Conservation (phyloP, 2,113 vertebrate species). For the Andinoacara biseriatus region DNA sequence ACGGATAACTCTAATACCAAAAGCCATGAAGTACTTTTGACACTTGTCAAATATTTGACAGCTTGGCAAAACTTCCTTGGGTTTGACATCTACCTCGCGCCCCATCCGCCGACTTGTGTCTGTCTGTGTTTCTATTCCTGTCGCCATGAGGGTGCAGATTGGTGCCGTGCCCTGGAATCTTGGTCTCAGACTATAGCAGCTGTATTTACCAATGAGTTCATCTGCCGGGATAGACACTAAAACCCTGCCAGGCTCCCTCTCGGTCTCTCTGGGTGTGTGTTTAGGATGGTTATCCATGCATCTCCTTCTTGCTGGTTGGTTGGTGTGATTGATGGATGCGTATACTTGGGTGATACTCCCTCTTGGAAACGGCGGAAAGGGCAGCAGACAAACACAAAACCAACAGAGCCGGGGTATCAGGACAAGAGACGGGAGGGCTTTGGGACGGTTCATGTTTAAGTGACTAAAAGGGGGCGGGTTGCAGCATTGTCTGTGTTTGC, state of each 20-base stretch:
- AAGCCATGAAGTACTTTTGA: slow-evolving; percentile 7
- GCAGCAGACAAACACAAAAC: slow-evolving; percentile 42
- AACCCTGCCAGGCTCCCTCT: slow-evolving; percentile 13
- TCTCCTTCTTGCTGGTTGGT: neutral
- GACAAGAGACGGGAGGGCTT: slow-evolving; percentile 34
- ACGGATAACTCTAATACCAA: neutral
- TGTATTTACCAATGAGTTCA: slow-evolving; percentile 81
- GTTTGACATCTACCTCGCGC: neutral
- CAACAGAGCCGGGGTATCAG: slow-evolving; percentile 22
- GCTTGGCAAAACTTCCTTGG: slow-evolving; percentile 22
- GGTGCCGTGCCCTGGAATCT: slow-evolving; percentile 58
- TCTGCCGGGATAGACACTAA: slow-evolving; percentile 52
- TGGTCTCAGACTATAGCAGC: slow-evolving; percentile 75
- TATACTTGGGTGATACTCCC: slow-evolving; percentile 49
- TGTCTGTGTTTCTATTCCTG: slow-evolving; percentile 72
- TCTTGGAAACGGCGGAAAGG: slow-evolving; percentile 55
- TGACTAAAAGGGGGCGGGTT: neutral
- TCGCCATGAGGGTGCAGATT: slow-evolving; percentile 53
- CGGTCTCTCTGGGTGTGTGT: neutral
- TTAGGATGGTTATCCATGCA: neutral
- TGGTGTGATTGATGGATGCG: neutral
- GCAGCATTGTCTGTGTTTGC: slow-evolving; percentile 10
- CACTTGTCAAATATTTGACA: slow-evolving; percentile 34
- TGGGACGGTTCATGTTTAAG: neutral
- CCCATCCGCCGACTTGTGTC: slow-evolving; percentile 32